Evolutionary conservation across 2,113 vertebrate genomes (phyloP).

Genomic region (Dipodomys ordii): DNA sequence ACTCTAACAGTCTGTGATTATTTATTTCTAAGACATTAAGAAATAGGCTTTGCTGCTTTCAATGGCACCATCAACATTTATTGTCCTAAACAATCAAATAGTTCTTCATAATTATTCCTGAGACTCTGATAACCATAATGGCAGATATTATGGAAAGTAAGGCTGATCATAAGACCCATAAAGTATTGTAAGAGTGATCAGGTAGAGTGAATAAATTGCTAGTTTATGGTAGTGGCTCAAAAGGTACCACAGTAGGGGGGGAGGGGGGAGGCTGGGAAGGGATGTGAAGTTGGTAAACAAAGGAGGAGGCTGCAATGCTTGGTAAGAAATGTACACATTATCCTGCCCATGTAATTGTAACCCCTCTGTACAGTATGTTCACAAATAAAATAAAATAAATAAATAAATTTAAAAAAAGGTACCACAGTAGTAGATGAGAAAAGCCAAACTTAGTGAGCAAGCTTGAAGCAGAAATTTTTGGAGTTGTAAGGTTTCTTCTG

Average conservation of each 20-base stretch:
- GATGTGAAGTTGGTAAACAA: no score
- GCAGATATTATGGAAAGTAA: background rate
- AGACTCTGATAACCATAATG: background rate
- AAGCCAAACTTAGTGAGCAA: background rate
- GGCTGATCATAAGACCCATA: background rate
- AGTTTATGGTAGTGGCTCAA: background rate
- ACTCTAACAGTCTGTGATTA: background rate
- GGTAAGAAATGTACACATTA: no score
- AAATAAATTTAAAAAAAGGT: no score
- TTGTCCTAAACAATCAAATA: background rate
- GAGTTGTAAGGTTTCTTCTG: background rate
- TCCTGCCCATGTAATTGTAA: no score
- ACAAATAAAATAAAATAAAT: no score
- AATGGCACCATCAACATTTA: background rate
- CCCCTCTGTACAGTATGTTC: no score
- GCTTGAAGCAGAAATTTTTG: background rate
- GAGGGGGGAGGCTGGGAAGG: no score
- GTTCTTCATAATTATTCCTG: background rate
- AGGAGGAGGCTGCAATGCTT: no score
- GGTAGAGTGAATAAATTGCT: background rate
- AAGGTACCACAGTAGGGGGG: background rate
- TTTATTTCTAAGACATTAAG: constrained; percentile 1
- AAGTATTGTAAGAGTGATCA: background rate
- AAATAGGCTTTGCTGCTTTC: background rate
- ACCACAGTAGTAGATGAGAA: background rate